Conservation (phyloP, 1,140 invertebrate species). For the Chlorops oryzae region DNA sequence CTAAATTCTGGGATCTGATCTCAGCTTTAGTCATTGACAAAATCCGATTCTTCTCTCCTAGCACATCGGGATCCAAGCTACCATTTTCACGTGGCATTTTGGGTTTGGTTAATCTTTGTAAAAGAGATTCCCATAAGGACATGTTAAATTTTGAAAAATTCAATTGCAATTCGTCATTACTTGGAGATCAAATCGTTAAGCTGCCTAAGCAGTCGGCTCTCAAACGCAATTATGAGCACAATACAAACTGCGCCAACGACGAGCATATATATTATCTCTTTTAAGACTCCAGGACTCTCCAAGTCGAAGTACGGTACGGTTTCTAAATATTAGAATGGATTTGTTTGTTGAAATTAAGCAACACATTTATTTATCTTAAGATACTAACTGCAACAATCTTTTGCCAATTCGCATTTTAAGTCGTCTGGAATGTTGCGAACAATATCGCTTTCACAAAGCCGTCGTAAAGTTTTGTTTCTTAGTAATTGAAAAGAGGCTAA, state of each 20-base stretch:
- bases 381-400: no score
- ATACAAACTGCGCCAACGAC: background rate
- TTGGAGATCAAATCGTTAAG: background rate
- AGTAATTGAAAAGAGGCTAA: no score
- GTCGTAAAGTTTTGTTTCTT: no score
- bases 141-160: background rate
- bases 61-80: constrained; percentile 1
- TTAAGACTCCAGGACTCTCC: background rate
- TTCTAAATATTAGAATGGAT: background rate
- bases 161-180: background rate
- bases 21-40: background rate
- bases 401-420: no score
- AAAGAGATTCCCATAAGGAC: background rate
- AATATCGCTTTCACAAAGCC: no score
- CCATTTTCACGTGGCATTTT: background rate
- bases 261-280: background rate
- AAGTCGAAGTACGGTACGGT: background rate
- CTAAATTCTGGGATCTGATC: background rate
- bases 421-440: no score
- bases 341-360: no score
- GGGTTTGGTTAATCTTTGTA: background rate
- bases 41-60: background rate
- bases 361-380: background rate
- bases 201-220: background rate
- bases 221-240: background rate